These are phyloP conservation scores for Clarias laeviceps DNA, from an alignment of 2,797 vertebrate species.

Conservation along the genomic window DNA sequence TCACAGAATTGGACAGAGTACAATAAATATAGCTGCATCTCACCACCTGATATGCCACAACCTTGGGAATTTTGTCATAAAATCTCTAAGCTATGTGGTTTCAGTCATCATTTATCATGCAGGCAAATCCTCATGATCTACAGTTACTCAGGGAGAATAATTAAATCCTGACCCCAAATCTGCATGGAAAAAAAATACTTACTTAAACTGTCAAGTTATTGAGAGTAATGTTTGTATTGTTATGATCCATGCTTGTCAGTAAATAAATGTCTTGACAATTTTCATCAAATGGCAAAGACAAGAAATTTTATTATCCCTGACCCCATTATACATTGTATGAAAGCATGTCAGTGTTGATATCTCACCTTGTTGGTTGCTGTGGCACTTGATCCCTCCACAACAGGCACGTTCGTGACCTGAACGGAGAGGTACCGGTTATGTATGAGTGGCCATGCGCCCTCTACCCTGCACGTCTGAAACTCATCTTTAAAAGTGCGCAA, in stretches of 20 bases:
- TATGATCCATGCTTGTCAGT: not conserved
- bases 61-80: not conserved
- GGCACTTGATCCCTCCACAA: conserved; percentile 80
- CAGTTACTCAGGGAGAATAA: not conserved
- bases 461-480: conserved; percentile 85
- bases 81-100: not conserved
- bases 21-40: not conserved
- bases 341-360: not conserved
- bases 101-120: not conserved
- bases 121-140: not conserved
- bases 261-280: not conserved
- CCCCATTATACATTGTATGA: not conserved
- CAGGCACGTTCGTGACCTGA: conserved; percentile 84
- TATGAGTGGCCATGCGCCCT: conserved; percentile 84
- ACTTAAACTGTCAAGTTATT: not conserved
- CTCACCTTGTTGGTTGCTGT: conserved; percentile 84
- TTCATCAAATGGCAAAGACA: not conserved
- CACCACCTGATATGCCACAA: not conserved
- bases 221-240: not conserved
- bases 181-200: not conserved
- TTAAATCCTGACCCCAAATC: not conserved
- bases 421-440: conserved; percentile 83
- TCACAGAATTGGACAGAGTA: not conserved
- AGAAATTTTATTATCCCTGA: not conserved
- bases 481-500: conserved; percentile 82